Conservation (phyloP, 2,888 invertebrate species). For the Dusona sp. region DNA sequence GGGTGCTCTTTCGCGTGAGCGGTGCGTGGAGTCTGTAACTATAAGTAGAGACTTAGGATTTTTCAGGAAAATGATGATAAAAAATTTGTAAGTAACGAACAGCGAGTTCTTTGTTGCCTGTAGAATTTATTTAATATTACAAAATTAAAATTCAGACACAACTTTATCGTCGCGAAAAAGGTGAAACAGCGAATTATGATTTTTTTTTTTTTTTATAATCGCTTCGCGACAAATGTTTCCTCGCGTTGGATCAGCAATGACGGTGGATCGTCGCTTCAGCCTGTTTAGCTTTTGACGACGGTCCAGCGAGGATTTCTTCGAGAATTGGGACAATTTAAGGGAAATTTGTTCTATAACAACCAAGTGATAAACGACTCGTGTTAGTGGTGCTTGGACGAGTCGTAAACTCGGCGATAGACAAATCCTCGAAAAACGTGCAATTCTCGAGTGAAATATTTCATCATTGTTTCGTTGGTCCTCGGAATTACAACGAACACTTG, state of each 20-base stretch:
- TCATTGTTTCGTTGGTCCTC: neutral
- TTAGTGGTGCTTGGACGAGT: constrained; percentile 78
- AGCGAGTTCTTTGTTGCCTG: constrained; percentile 73
- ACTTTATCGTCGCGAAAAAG: constrained; percentile 69
- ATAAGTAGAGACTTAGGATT: neutral
- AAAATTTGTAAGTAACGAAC: neutral
- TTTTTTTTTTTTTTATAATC: neutral
- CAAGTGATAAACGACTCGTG: constrained; percentile 75
- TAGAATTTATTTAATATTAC: constrained; percentile 82
- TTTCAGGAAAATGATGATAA: neutral
- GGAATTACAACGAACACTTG: neutral
- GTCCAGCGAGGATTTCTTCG: constrained; percentile 31
- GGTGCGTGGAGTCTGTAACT: neutral
- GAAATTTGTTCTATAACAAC: constrained; percentile 68
- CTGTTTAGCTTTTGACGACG: constrained; percentile 8
- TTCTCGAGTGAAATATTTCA: neutral
- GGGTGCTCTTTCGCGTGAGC: neutral
- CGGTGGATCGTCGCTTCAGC: neutral
- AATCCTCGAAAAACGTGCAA: constrained; percentile 44
- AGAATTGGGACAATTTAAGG: neutral
- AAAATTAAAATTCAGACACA: constrained; percentile 81
- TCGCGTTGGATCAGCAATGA: neutral
- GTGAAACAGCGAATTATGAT: neutral
- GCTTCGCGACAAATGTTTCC: neutral
- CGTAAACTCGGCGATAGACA: constrained; percentile 74